These are phyloP conservation scores for Enteromius thamalakanensis DNA, from an alignment of 2,797 vertebrate genomes.

Conservation along the genomic window DNA sequence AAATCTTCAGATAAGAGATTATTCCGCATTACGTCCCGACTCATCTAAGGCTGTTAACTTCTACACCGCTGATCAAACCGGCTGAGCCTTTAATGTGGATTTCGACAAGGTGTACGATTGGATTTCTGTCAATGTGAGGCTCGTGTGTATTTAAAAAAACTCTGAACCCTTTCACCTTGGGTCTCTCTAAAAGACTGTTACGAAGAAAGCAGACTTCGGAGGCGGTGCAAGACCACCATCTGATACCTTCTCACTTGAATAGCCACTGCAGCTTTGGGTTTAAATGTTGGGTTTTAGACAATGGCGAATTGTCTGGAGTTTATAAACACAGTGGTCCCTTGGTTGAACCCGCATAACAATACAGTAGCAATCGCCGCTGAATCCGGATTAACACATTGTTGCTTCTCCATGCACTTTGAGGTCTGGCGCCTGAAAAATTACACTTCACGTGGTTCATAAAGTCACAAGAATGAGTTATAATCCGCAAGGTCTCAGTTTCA, in stretches of 20 bases:
- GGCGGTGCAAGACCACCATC: constrained; percentile 14
- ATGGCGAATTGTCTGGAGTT: constrained; percentile 15
- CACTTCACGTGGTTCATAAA: constrained; percentile 68
- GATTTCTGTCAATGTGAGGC: constrained; percentile 61
- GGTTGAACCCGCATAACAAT: constrained; percentile 16
- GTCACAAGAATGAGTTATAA: constrained; percentile 44
- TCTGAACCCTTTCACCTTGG: constrained; percentile 63
- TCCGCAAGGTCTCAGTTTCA: constrained; percentile 10
- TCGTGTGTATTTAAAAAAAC: constrained; percentile 54
- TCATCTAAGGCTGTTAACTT: constrained; percentile 53
- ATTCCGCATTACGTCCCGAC: constrained; percentile 58
- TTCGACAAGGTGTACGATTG: constrained; percentile 62
- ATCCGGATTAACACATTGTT: constrained; percentile 40
- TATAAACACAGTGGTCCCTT: constrained; percentile 24
- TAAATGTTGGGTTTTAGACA: constrained; percentile 16
- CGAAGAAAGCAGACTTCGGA: constrained; percentile 17
- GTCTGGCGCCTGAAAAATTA: constrained; percentile 62
- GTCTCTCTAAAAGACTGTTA: constrained; percentile 1
- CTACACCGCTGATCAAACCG: constrained; percentile 70
- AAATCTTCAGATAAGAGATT: constrained; percentile 61
- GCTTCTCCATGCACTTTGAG: not conserved
- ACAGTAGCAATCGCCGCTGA: not conserved
- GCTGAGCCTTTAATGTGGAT: constrained; percentile 70
- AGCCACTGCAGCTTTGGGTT: constrained; percentile 8
- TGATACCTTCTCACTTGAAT: constrained; percentile 5